These are phyloP conservation scores for Mionectes macconnelli DNA, from an alignment of 2,113 vertebrate genomes.

Conservation along the genomic window DNA sequence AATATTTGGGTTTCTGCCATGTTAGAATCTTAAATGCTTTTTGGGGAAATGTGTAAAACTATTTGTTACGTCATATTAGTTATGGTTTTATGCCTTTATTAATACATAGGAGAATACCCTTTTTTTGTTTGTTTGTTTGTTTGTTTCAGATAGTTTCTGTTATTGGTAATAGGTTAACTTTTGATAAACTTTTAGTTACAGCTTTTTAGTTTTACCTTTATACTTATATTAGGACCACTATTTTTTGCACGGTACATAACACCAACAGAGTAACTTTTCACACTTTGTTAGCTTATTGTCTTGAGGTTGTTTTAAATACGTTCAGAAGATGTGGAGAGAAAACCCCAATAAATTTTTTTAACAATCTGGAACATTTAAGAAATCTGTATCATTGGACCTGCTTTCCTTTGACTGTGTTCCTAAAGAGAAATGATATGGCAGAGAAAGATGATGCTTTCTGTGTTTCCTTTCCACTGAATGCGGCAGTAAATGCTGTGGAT, in stretches of 20 bases:
- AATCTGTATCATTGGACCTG: background rate
- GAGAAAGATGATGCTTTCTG: background rate
- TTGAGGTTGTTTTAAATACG: background rate
- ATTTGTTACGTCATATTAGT: background rate
- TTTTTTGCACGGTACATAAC: background rate
- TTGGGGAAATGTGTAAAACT: background rate
- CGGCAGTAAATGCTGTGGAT: background rate
- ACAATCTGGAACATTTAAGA: background rate
- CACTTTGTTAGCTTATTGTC: background rate
- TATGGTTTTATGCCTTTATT: background rate
- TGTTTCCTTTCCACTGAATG: background rate
- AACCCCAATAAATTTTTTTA: background rate
- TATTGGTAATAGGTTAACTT: background rate
- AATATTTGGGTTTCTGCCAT: background rate
- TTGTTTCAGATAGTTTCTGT: background rate
- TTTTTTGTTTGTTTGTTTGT: background rate
- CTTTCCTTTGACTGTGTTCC: background rate
- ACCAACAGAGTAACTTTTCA: background rate
- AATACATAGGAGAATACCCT: background rate
- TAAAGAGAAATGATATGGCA: background rate
- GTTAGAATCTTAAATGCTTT: background rate
- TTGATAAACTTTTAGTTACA: background rate
- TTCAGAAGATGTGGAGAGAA: background rate
- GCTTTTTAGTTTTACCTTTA: background rate
- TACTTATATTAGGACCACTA: background rate